These are phyloP conservation scores for Eubucco bourcierii DNA, from an alignment of 2,113 vertebrate species.

Conservation along the genomic window DNA sequence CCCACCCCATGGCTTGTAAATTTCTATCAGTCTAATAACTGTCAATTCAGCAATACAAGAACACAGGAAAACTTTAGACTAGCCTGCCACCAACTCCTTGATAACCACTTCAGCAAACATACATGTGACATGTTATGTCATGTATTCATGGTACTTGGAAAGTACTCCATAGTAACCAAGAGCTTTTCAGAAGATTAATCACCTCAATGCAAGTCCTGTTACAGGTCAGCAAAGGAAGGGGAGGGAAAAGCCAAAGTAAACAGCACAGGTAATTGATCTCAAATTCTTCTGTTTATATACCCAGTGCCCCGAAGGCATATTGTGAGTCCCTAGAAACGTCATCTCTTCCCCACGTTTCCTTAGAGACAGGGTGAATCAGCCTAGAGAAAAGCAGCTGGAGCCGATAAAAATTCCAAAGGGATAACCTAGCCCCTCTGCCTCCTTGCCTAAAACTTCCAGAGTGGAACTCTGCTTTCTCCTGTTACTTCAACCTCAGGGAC, in stretches of 20 bases:
- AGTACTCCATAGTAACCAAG: slow-evolving; percentile 28
- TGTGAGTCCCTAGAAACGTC: neutral
- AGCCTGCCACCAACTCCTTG: neutral
- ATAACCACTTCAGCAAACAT: neutral
- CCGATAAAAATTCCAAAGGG: slow-evolving; percentile 47
- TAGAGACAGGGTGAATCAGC: slow-evolving; percentile 31
- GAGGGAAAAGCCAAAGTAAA: slow-evolving; percentile 13
- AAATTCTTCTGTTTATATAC: slow-evolving; percentile 28
- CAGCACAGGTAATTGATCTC: slow-evolving; percentile 30
- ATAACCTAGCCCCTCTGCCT: slow-evolving; percentile 34
- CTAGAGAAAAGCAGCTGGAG: slow-evolving; percentile 52
- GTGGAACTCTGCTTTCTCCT: neutral
- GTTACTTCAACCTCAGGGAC: neutral
- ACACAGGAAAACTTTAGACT: neutral
- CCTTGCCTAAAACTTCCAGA: neutral
- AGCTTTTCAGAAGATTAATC: slow-evolving; percentile 1
- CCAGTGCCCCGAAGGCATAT: neutral
- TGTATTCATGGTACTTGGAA: neutral
- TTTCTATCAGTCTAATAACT: neutral
- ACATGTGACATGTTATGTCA: neutral
- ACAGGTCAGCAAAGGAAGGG: slow-evolving; percentile 30
- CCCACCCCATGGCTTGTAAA: neutral
- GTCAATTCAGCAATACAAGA: neutral
- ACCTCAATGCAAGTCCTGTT: neutral
- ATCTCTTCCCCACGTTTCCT: neutral